Conservation (phyloP, 2,888 invertebrate genomes). For the Caradrina clavipalpis region DNA sequence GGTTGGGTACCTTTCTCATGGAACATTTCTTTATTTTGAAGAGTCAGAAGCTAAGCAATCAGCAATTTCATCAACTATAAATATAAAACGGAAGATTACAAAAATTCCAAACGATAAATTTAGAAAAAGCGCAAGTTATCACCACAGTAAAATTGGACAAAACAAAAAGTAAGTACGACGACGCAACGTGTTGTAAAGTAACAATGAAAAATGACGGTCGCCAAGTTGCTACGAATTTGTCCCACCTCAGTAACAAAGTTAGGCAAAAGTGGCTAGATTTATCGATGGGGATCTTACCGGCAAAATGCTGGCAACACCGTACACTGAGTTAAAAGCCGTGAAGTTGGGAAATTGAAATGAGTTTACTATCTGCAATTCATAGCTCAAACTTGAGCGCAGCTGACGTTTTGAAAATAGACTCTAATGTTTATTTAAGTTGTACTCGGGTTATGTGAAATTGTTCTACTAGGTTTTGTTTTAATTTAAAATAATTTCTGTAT, state of each 20-base stretch:
- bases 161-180: slow-evolving; percentile 64
- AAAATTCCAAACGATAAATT: slow-evolving; percentile 64
- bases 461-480: slow-evolving; percentile 3
- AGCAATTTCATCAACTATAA: slow-evolving; percentile 47
- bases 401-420: slow-evolving; percentile 41
- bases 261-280: slow-evolving; percentile 70
- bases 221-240: slow-evolving; percentile 68
- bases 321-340: slow-evolving; percentile 62
- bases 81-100: slow-evolving; percentile 61
- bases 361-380: slow-evolving; percentile 65
- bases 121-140: slow-evolving; percentile 58
- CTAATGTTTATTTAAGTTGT: slow-evolving; percentile 54
- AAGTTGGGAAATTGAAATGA: slow-evolving; percentile 63
- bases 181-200: slow-evolving; percentile 69
- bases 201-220: slow-evolving; percentile 70
- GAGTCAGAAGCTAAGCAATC: slow-evolving; percentile 27
- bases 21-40: slow-evolving; percentile 23
- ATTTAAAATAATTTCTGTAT: neutral
- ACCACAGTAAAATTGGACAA: slow-evolving; percentile 66
- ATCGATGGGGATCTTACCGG: slow-evolving; percentile 66
- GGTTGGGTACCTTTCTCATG: neutral
- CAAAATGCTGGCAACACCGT: slow-evolving; percentile 57
- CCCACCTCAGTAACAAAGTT: slow-evolving; percentile 71
- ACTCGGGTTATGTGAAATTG: slow-evolving; percentile 17
- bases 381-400: slow-evolving; percentile 48